Evolutionary conservation across 30 jellyfish, hydroid and myxozoan species (phyloP), one percentile per base, ranked within the genome.

Genomic region (Clytia hemisphaerica): DNA sequence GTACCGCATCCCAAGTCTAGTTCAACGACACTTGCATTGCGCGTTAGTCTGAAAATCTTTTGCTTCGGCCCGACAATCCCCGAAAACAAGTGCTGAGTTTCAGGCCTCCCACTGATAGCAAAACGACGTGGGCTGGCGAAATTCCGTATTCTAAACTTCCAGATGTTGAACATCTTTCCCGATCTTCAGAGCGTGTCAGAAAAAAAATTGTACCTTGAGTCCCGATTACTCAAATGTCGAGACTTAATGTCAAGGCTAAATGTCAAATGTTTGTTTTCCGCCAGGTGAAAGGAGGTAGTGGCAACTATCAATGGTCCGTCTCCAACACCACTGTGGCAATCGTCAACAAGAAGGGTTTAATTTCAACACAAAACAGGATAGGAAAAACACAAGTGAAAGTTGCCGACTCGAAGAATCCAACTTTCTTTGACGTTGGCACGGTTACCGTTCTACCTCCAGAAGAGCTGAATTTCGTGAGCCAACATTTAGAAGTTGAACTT

Each of bases 221-320:
- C n/a, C n/a, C n/a, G n/a, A n/a, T n/a, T n/a, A n/a, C n/a, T n/a
- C n/a, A n/a, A n/a, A n/a, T n/a, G n/a, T n/a, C n/a, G n/a, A n/a
- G n/a, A n/a, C n/a, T n/a, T n/a, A n/a, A n/a, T n/a, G n/a, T n/a
- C n/a, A n/a, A n/a, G n/a, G n/a, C n/a, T n/a, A n/a, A n/a, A n/a
- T n/a, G n/a, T n/a, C n/a, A n/a, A n/a, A n/a, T n/a, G n/a, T 40
- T 40, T 40, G 10, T 45, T 51, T 18, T 12, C 22, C 35, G 57
- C 14, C 34, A 89, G 98, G 98, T 90, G n/a, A 18, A 83, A 0
- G 98, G 98, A 74, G 98, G 98, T 35, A 80, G 98, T 70, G 95
- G 98, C 57, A 38, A 42, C 4, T 89, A 80, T 49, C 71, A 34
- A 32, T 89, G 98, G 98, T 55, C 67, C 31, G 54, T 89, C 4